These are phyloP conservation scores for Nomada flava DNA, from an alignment of 2,888 invertebrate species.

Conservation along the genomic window DNA sequence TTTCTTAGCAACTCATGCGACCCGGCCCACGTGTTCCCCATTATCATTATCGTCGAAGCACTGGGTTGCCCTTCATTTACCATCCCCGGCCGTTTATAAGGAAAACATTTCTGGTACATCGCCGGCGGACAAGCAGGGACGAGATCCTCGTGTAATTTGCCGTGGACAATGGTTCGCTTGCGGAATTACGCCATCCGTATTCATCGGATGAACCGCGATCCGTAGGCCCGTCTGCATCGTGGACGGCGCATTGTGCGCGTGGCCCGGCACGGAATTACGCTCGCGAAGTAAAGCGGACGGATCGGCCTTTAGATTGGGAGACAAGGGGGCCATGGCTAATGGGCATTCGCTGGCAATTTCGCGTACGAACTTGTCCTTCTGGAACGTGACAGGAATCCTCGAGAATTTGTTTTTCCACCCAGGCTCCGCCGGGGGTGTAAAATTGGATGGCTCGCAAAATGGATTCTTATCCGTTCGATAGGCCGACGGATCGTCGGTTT, in stretches of 20 bases:
- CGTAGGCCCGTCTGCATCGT: conserved; percentile 35
- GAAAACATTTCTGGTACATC: not conserved
- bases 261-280: conserved; percentile 55
- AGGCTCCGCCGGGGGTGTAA: conserved; percentile 10
- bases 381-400: conserved; percentile 66
- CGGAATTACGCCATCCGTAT: conserved; percentile 60
- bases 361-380: conserved; percentile 58
- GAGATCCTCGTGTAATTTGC: conserved; percentile 54
- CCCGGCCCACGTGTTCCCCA: not conserved
- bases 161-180: conserved; percentile 32
- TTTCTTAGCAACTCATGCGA: not conserved
- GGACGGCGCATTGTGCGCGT: conserved; percentile 28
- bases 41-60: not conserved
- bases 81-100: not conserved
- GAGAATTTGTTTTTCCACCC: conserved; percentile 33
- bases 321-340: conserved; percentile 58
- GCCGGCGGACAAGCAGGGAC: conserved; percentile 20
- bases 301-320: conserved; percentile 61
- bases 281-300: conserved; percentile 53
- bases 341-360: conserved; percentile 66
- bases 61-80: not conserved
- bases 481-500: no score
- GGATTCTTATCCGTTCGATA: conserved; percentile 19
- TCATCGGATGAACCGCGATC: conserved; percentile 52
- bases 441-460: conserved; percentile 43